A percentile compares a stretch with the other conserved stretches of the same genome.
These are phyloP conservation scores for Ciconia nigra DNA, from an alignment of 2,797 vertebrate genomes.

Conservation along the genomic window DNA sequence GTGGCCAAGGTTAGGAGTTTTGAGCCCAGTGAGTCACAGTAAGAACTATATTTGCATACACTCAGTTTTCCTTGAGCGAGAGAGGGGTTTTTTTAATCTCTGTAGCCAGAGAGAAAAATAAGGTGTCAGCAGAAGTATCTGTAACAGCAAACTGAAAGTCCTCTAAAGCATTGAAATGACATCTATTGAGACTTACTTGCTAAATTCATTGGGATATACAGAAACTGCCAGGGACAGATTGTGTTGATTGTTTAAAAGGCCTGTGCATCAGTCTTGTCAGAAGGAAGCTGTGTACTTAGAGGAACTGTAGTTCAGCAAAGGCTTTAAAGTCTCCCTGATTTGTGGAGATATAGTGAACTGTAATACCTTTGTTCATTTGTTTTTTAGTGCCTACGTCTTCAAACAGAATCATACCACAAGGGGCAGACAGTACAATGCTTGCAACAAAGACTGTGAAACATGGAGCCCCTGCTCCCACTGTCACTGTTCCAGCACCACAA, in stretches of 20 bases:
- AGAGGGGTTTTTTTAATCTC: neutral
- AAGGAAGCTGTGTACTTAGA: neutral
- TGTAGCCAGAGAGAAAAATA: neutral
- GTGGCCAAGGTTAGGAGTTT: neutral
- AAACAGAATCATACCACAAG: constrained; percentile 82
- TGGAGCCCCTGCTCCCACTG: constrained; percentile 82
- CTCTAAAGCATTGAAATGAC: neutral
- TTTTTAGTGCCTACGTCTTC: constrained; percentile 59
- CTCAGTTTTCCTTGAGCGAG: neutral
- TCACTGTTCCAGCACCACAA: constrained; percentile 85
- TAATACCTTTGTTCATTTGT: neutral
- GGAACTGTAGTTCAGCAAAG: neutral
- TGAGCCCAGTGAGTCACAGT: neutral
- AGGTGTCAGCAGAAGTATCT: neutral
- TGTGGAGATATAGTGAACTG: neutral
- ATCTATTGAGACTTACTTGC: neutral
- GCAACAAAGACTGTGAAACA: constrained; percentile 95
- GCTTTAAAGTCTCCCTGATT: neutral
- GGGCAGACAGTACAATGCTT: constrained; percentile 90
- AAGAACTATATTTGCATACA: neutral
- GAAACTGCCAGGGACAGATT: neutral
- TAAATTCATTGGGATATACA: neutral
- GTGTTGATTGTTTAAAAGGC: neutral
- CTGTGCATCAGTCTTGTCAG: neutral
- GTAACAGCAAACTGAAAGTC: neutral